Conservation (phyloP, 1,140 invertebrate genomes). For the Spodoptera frugiperda region DNA sequence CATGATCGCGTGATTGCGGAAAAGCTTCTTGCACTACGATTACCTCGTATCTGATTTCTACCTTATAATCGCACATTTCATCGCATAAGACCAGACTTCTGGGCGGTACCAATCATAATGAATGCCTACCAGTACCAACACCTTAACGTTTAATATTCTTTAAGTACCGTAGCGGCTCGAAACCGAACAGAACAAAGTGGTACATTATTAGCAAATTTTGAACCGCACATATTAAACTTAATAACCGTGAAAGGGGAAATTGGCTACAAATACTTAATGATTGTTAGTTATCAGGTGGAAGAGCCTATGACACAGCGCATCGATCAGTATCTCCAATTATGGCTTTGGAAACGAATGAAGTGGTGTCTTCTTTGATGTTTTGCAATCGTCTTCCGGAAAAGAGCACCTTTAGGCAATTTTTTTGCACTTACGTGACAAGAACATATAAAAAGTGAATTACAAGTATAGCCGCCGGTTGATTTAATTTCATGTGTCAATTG, state of each 20-base stretch:
- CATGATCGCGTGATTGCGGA: constrained; percentile 62
- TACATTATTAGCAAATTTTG: constrained; percentile 71
- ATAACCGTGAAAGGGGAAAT: constrained; percentile 71
- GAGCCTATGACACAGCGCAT: constrained; percentile 63
- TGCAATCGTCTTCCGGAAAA: constrained; percentile 17
- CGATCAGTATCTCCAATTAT: constrained; percentile 51
- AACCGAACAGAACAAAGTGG: constrained; percentile 60
- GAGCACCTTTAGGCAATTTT: constrained; percentile 8
- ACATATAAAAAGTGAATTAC: not conserved
- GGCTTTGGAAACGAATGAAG: constrained; percentile 45
- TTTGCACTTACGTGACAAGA: constrained; percentile 21
- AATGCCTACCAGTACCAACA: constrained; percentile 62
- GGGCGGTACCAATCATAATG: constrained; percentile 65
- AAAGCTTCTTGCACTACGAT: constrained; percentile 62
- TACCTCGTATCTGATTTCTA: constrained; percentile 66
- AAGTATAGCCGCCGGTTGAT: not conserved
- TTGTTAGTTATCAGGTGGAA: constrained; percentile 66
- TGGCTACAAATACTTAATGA: constrained; percentile 61
- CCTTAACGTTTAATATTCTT: constrained; percentile 71
- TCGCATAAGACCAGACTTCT: constrained; percentile 64
- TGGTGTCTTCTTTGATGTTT: constrained; percentile 18
- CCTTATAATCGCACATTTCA: constrained; percentile 73
- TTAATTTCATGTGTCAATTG: not conserved
- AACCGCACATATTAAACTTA: constrained; percentile 60
- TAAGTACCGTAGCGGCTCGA: constrained; percentile 62